Evolutionary conservation across 2,888 invertebrate genomes (phyloP), one percentile per base, ranked within the genome.

Genomic region (Cheiracanthium punctorium): DNA sequence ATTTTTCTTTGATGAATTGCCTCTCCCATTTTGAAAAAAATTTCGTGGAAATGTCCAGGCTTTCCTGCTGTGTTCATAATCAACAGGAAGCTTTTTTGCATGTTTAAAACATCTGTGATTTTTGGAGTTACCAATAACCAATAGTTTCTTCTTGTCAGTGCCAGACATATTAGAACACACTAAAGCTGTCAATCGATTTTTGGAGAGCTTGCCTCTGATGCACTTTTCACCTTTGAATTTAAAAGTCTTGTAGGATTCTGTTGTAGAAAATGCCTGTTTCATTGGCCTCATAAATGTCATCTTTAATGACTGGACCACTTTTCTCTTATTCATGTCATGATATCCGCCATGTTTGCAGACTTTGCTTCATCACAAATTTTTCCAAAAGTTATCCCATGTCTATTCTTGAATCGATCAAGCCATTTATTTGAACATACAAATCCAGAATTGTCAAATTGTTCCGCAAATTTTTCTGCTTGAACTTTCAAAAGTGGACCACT

Each of bases 111-210:
- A 58, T 58, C 58, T 58, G 24, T 5, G 58, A 5, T 24, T 58
- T 29, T 73, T 67, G 24, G 24, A 37, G 32, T 80, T 81, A 30
- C 70, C 41, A 74, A 80, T 70, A n/a, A 73, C 37, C 17, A 58
- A 24, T 5, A 58, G 24, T 58, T 58, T 58, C 17, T 58, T 58
- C 58, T 24, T 58, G 58, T 58, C 58, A 58, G 58, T 58, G 24
- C 58, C 58, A 58, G 58, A 58, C 58, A 58, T 58, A 5, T 58
- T 58, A n/a, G 58, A 20, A 58, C 58, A 58, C 58, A 58, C 24
- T 58, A 58, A 58, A 20, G 4, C 58, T 24, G 24, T 58, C 12
- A 58, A 24, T 24, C 20, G 8, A 58, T 24, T 58, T 24, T 58
- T 58, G 12, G 24, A 58, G 58, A 58, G 1, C 58, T 58, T 37